These are phyloP conservation scores for Mus caroli DNA, from an alignment of 2,797 vertebrate species.

Conservation along the genomic window DNA sequence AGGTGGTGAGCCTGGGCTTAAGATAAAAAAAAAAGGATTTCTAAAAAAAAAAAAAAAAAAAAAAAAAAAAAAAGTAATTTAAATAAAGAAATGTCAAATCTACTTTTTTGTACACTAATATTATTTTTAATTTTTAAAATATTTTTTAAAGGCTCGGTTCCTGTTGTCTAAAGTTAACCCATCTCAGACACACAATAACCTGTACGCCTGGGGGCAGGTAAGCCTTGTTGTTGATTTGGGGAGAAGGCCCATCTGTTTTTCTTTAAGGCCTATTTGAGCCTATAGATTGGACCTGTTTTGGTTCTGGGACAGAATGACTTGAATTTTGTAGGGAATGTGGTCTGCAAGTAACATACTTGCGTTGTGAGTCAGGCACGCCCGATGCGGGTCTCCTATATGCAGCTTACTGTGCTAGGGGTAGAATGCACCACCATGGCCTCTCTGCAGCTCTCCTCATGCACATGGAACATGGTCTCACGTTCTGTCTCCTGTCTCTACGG, in stretches of 20 bases:
- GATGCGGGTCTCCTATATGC: neutral
- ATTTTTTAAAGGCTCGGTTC: conserved; percentile 93
- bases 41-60: neutral
- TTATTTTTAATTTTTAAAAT: conserved; percentile 43
- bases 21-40: conserved; percentile 49
- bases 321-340: neutral
- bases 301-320: conserved; percentile 1
- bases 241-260: neutral
- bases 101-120: neutral
- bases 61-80: neutral
- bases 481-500: neutral
- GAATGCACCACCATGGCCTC: neutral
- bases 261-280: conserved; percentile 18
- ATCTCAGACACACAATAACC: conserved; percentile 99
- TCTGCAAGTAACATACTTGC: neutral
- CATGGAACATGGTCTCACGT: too few species aligned
- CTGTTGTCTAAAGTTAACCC: conserved; percentile 99
- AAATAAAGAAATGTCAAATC: conserved; percentile 26
- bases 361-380: too few species aligned
- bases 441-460: neutral
- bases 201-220: conserved; percentile 98
- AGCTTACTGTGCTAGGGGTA: neutral
- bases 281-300: neutral
- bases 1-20: conserved; percentile 6
- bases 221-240: conserved; percentile 72